Percentiles rank a stretch among this genome's conserved stretches.
phyloP scores from a whole-genome alignment of 1,140 invertebrate species.

The Paramacrobiotus metropolitanus region DNA sequence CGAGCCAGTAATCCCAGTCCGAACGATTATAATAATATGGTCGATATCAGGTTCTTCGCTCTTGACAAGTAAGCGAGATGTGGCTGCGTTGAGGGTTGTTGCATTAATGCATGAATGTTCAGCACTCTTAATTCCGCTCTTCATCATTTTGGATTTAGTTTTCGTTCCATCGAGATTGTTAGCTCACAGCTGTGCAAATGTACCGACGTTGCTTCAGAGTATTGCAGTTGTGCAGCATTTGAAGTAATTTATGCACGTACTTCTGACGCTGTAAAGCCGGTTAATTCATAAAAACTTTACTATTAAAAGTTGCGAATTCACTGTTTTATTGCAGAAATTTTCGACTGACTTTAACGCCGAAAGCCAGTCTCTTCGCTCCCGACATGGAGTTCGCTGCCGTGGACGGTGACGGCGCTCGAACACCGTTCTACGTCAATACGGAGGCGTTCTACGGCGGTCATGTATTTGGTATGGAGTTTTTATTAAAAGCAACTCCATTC shows the following conservation, averaged over 20 bases:
- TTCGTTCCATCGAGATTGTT: too few species aligned
- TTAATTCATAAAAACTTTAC: too few species aligned
- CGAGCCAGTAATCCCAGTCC: neutral
- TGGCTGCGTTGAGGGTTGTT: too few species aligned
- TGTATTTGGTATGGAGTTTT: neutral
- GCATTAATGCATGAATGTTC: too few species aligned
- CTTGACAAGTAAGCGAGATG: neutral
- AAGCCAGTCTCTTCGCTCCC: neutral
- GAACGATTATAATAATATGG: neutral
- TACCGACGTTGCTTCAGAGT: too few species aligned
- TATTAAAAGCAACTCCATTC: neutral
- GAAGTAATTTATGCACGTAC: too few species aligned
- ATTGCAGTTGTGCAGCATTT: too few species aligned
- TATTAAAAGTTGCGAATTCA: too few species aligned
- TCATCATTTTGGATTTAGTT: too few species aligned
- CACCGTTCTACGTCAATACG: neutral
- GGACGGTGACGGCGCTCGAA: neutral
- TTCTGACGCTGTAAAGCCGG: too few species aligned
- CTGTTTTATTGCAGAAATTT: slow-evolving; percentile 2
- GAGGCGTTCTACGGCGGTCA: neutral
- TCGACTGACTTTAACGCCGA: neutral
- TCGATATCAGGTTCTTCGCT: neutral
- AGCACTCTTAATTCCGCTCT: too few species aligned
- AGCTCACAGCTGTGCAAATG: too few species aligned
- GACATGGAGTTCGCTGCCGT: neutral